phyloP scores from a whole-genome alignment of 2,797 vertebrate genomes.

The Characodon lateralis region DNA sequence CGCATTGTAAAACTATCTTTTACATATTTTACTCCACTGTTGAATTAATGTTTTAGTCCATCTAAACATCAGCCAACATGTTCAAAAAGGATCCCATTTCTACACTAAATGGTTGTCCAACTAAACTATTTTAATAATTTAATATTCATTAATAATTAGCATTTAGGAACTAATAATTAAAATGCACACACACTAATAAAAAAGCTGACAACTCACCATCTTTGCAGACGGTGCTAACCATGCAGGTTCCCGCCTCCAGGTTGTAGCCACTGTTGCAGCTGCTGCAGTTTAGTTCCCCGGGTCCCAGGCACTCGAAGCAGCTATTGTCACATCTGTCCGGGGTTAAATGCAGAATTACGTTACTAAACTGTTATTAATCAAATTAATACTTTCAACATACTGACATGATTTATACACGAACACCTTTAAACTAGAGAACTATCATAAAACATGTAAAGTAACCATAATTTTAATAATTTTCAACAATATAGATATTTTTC shows the following conservation, averaged over 20 bases:
- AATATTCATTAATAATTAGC: background rate
- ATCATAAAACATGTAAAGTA: background rate
- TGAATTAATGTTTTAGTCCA: background rate
- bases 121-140: background rate
- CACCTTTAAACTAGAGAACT: background rate
- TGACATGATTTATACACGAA: background rate
- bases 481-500: background rate
- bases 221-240: slow-evolving; percentile 96
- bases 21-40: background rate
- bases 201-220: slow-evolving; percentile 89
- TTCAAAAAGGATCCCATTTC: background rate
- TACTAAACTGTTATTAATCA: background rate
- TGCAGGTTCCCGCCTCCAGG: slow-evolving; percentile 90
- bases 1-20: slow-evolving; percentile 2
- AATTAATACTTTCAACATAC: background rate
- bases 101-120: too few species aligned
- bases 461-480: background rate
- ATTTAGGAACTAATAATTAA: background rate
- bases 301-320: slow-evolving; percentile 92
- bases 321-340: slow-evolving; percentile 89
- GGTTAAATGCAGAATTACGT: slow-evolving; percentile 22
- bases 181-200: slow-evolving; percentile 34
- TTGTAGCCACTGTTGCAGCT: slow-evolving; percentile 92
- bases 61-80: slow-evolving; percentile 1
- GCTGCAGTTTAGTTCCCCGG: slow-evolving; percentile 94